A percentile compares a stretch with the other conserved stretches of the same genome.
Conservation (phyloP, 2,797 vertebrate genomes). For the Ctenopoma multispine region DNA sequence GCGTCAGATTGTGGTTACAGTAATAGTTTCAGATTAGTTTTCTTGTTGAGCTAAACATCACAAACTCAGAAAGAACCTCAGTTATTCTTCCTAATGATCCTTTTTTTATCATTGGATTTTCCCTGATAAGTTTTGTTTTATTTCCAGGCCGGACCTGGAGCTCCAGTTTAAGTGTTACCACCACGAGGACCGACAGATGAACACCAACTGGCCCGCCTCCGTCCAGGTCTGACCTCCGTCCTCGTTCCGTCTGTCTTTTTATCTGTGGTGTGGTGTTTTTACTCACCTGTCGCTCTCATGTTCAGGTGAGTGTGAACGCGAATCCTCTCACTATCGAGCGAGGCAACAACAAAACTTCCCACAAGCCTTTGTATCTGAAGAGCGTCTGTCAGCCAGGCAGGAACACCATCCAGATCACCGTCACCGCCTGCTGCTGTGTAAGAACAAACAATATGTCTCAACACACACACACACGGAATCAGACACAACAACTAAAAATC, state of each 20-base stretch:
- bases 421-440: conserved; percentile 95
- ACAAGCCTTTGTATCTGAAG: conserved; percentile 94
- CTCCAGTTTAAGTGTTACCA: conserved; percentile 97
- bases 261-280: not conserved
- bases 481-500: too few relatives aligned
- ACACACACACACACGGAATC: conserved; percentile 1
- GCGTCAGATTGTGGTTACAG: too few relatives aligned
- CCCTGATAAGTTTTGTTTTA: too few relatives aligned
- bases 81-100: too few relatives aligned
- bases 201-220: conserved; percentile 95
- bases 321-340: conserved; percentile 93
- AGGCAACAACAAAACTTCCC: conserved; percentile 94
- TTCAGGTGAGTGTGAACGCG: conserved; percentile 93
- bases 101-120: too few relatives aligned
- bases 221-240: conserved; percentile 87
- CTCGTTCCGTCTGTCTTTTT: not conserved
- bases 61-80: too few relatives aligned
- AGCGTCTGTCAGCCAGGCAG: conserved; percentile 93
- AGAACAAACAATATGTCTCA: too few relatives aligned
- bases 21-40: too few relatives aligned
- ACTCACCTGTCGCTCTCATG: not conserved
- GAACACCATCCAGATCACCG: conserved; percentile 97
- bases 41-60: too few relatives aligned
- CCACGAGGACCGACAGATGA: conserved; percentile 95
- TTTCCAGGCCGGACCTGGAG: conserved; percentile 90